Base-by-base conservation (phyloP, 2,888 invertebrate species). In the Pollenia angustigena region DNA sequence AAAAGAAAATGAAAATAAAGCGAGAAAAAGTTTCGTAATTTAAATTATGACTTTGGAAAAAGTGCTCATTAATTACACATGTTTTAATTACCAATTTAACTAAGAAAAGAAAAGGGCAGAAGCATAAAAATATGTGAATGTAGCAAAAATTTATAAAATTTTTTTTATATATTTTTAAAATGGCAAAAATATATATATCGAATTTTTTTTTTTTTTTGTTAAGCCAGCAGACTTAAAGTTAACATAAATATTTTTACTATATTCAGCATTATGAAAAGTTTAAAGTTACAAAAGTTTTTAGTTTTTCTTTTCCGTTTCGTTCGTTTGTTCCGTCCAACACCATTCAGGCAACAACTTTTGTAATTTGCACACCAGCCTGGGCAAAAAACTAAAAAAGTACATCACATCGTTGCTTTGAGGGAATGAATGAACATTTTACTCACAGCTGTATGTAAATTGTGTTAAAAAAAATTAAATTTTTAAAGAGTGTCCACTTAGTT, bases 21-120 rank as follows among this genome's bases (percentile, higher is more conserved):
- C 56, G 56, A 40, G 16, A 64, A 85, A 32, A 84, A 87, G 60
- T 85, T 87, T 85, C 16, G 32, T 68, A 84, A 81, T 87, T 87
- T 85, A 81, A 81, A 87, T 87, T 87, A 84, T 87, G 86, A 81
- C 86, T 87, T 66, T 68, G 42, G 23, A 80, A 80, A 68, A 50
- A 68, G 16, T 68, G 81, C 78, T 68, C 85, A 84, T 87, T 85
- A 87, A 87, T 84, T 87, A 85, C 87, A 87, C 87, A 85, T 87
- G 85, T 85, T 87, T 85, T 87, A 87, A 87, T 87, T 81, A 87
- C 84, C 68, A 85, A 85, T 87, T 87, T 56, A 72, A 81, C 23
- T 54, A 18, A 32, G 9, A 42, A 74, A 16, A 58, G n/a, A 6
- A 58, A 18, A 56, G 40, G 18, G 32, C 56, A 44, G 3, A 14